Percentiles rank a stretch among this genome's conserved stretches.
Conservation (phyloP, 1,140 invertebrate genomes). For the Schlechtendalia chinensis region DNA sequence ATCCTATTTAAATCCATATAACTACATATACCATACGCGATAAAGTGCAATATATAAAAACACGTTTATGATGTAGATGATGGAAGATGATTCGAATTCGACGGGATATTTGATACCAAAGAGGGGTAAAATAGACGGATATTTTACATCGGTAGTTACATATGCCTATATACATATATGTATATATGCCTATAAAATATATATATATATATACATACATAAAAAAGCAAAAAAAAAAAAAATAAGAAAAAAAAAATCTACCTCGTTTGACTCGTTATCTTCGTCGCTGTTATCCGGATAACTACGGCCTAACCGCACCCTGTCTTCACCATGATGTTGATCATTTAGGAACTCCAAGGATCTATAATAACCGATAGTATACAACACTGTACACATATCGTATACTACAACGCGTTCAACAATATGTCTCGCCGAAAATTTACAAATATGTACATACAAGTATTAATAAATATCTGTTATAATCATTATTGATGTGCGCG, state of each 20-base stretch:
- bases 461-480: too few species aligned
- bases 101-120: too few species aligned
- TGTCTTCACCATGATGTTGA: slow-evolving; percentile 32
- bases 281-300: slow-evolving; percentile 40
- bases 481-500: too few species aligned
- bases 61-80: too few species aligned
- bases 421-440: neutral
- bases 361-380: slow-evolving; percentile 1
- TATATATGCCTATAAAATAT: neutral
- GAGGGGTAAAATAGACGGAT: too few species aligned
- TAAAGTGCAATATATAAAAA: too few species aligned
- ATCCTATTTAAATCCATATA: too few species aligned
- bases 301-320: slow-evolving; percentile 32
- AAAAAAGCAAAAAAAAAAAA: too few species aligned
- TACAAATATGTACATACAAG: too few species aligned
- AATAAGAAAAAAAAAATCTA: neutral
- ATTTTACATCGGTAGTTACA: neutral
- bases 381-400: neutral
- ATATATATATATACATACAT: neutral
- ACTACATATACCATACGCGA: too few species aligned
- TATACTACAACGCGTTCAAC: neutral
- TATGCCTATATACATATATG: neutral
- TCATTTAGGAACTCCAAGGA: slow-evolving; percentile 40
- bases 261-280: slow-evolving; percentile 41
- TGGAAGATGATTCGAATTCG: too few species aligned